phyloP scores from a whole-genome alignment of 2,113 vertebrate species.

The Hippoglossus stenolepis region DNA sequence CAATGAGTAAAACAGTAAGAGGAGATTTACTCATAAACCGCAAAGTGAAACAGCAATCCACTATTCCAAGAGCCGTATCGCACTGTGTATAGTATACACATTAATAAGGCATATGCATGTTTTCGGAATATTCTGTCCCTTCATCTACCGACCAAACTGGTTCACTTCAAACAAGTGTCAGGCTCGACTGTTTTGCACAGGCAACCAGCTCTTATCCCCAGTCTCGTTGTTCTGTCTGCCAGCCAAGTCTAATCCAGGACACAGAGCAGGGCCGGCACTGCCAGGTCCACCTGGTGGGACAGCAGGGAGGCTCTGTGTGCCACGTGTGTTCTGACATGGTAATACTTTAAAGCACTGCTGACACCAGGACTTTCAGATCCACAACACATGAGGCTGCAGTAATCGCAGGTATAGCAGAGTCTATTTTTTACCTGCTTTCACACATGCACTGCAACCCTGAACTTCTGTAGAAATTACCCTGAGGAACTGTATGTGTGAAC shows the following conservation, averaged over 20 bases:
- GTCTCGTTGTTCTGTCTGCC: conserved; percentile 35
- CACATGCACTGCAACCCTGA: neutral
- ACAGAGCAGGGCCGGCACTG: conserved; percentile 2
- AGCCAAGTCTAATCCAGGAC: conserved; percentile 43
- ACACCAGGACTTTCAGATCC: conserved; percentile 26
- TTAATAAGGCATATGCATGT: neutral
- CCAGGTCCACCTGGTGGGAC: conserved; percentile 50
- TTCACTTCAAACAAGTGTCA: conserved; percentile 11
- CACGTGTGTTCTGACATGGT: conserved; percentile 47
- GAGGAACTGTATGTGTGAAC: neutral
- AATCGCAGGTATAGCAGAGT: neutral
- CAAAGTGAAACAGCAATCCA: neutral
- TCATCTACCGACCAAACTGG: conserved; percentile 1
- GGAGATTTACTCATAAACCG: neutral
- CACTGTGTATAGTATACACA: conserved; percentile 5
- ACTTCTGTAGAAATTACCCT: neutral
- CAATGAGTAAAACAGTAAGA: neutral
- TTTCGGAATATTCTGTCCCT: neutral
- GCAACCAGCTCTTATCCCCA: conserved; percentile 27
- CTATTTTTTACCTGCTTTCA: neutral
- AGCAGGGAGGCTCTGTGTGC: conserved; percentile 25
- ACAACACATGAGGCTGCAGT: neutral
- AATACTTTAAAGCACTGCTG: conserved; percentile 34
- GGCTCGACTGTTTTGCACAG: neutral
- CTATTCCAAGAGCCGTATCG: neutral